phyloP scores from a whole-genome alignment of 2,113 vertebrate genomes.

The Ammospiza nelsoni region DNA sequence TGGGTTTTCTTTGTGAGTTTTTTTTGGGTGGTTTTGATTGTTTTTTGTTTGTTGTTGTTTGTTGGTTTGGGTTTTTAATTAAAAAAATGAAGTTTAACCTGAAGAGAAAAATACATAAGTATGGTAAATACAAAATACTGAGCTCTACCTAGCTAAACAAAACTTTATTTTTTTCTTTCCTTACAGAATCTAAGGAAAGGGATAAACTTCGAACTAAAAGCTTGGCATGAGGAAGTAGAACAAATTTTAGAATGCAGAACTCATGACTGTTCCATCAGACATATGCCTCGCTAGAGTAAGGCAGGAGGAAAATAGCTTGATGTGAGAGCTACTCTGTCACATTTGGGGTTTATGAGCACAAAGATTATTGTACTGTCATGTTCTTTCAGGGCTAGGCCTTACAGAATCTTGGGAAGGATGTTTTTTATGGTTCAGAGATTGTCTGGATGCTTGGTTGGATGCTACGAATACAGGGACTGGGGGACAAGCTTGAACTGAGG shows the following conservation, averaged over 20 bases:
- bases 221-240: background rate
- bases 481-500: background rate
- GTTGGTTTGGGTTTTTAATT: background rate
- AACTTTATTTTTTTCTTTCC: background rate
- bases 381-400: background rate
- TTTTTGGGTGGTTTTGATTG: background rate
- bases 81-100: background rate
- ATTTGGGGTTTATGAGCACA: background rate
- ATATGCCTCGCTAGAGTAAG: rapidly evolving
- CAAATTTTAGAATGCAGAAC: background rate
- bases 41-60: no score
- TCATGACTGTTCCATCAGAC: background rate
- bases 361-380: background rate
- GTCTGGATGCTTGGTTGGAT: background rate
- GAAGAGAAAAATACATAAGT: background rate
- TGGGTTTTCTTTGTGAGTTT: rapidly evolving
- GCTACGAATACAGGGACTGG: background rate
- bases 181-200: background rate
- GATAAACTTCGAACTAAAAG: background rate
- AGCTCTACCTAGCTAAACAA: background rate
- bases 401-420: background rate
- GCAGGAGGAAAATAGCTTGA: background rate
- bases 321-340: background rate
- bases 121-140: background rate
- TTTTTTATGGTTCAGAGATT: background rate